phyloP scores from a whole-genome alignment of 2,888 invertebrate species.

The Eristalis pertinax region DNA sequence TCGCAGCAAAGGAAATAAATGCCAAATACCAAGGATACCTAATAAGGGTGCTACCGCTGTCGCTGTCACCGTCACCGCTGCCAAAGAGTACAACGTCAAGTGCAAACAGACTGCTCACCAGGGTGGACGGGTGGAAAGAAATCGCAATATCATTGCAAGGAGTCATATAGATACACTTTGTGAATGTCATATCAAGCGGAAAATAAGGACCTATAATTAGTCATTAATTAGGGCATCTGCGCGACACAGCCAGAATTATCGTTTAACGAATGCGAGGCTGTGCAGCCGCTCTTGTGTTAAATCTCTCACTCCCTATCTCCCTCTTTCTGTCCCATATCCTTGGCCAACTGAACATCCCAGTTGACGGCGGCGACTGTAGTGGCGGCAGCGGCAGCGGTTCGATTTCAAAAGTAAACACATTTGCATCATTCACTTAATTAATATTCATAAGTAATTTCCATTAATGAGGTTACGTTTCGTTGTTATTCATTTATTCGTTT shows the following conservation, averaged over 20 bases:
- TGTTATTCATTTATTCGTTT: constrained; percentile 65
- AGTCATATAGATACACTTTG: constrained; percentile 41
- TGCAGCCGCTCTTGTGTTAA: constrained; percentile 6
- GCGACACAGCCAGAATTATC: constrained; percentile 39
- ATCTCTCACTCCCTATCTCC: not conserved
- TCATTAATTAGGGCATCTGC: constrained; percentile 64
- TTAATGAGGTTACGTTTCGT: constrained; percentile 70
- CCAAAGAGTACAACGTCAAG: constrained; percentile 5
- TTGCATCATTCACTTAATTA: constrained; percentile 68
- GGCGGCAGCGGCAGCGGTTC: constrained; percentile 29
- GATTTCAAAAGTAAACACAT: constrained; percentile 72
- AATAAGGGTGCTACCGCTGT: constrained; percentile 27
- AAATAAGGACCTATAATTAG: constrained; percentile 66
- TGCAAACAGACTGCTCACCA: not conserved
- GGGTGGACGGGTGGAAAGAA: not conserved
- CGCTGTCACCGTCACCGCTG: not conserved
- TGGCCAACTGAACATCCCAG: not conserved
- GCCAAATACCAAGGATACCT: constrained; percentile 60
- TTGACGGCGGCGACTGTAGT: not conserved
- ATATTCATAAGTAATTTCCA: constrained; percentile 72
- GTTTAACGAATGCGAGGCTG: constrained; percentile 31
- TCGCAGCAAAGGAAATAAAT: constrained; percentile 56
- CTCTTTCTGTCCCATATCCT: not conserved
- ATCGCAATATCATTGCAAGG: constrained; percentile 26
- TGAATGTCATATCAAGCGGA: constrained; percentile 56